Base-by-base conservation (phyloP, 2,113 vertebrate genomes). In the Sisor rabdophorus region DNA sequence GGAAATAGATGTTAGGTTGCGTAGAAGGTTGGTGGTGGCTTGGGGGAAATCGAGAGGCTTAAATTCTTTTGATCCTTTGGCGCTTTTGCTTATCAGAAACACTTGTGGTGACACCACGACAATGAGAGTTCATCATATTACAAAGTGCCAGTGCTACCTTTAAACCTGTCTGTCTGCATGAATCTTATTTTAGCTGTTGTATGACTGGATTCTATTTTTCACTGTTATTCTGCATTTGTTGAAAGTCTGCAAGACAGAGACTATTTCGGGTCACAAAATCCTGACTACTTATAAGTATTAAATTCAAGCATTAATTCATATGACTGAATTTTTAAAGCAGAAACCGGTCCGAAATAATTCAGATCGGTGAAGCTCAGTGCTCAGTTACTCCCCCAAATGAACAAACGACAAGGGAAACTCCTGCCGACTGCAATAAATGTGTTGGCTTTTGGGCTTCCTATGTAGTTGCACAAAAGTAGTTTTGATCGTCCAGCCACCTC, bases 101-200 rank as follows among this genome's bases (percentile, higher is more conserved):
- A 94, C 92, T 94, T 91, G 92, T 90, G 91, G 92, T 92, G 93
- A 92, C 93, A 90, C 86, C 4, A 84, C 86, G 87, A 95, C 89
- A 91, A 94, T 93, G 87, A 88, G 89, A 91, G 90, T 91, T 92
- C 84, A 87, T 81, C 72, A 71, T 81, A 92, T 95, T 95, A 93
- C 93, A 87, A 87, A 81, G 88, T 86, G 91, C 89, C 88, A 84
- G 87, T 89, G 89, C 92, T 88, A 90, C 90, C 93, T 77, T 91
- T 91, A 88, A 91, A 89, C 87, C 89, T 59, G 91, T 85, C 64
- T 87, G 91, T 88, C 92, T 93, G 94, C 93, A 95, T 95, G 94
- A 94, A 92, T 92, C 86, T 88, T 88, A 86, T 85, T 84, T 84
- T 84, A 84, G 88, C 89, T 92, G 89, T 36, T 90, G 90, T 89